Evolutionary conservation across 2,888 invertebrate species (phyloP), one percentile per base, ranked within the genome.

Genomic region (Megamerina dolium): DNA sequence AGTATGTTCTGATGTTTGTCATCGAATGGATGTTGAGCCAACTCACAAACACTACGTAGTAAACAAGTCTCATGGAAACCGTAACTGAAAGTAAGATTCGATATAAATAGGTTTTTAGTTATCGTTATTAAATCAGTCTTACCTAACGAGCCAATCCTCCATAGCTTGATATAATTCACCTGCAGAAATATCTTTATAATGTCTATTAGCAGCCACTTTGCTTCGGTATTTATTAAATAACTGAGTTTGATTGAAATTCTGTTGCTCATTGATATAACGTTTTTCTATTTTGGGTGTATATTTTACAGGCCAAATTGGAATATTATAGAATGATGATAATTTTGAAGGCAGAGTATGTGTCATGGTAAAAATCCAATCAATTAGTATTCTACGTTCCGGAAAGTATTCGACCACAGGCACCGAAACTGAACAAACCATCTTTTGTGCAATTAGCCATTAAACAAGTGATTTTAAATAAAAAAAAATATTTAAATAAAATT

Each of bases 31-130:
- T 78, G 76, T 36, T 75, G 76, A 2, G 82, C 79, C 20, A 83
- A 68, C 53, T 84, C 81, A 55, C 86, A 86, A 36, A 86, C 76
- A 33, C 80, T 76, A 49, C 77, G 76, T 38, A 83, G 63, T n/a
- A 85, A 70, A 58, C 85, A 86, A 9, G 76, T 77, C 3, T 84
- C 85, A 52, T 80, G 76, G 51, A 77, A 74, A 3, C 83, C 83
- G 45, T 77, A 76, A 16, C 85, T 83, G 67, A 18, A 71, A n/a
- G n/a, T n/a, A 73, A n/a, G n/a, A n/a, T n/a, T n/a, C n/a, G n/a
- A n/a, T n/a, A n/a, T n/a, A n/a, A n/a, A n/a, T n/a, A n/a, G n/a
- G n/a, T n/a, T n/a, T n/a, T n/a, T n/a, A n/a, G n/a, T n/a, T n/a
- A n/a, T n/a, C n/a, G n/a, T n/a, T n/a, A n/a, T n/a, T n/a, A n/a